A percentile compares a stretch with the other conserved stretches of the same genome.
Evolutionary conservation across 2,888 invertebrate species (phyloP).

Genomic region (Hyppa rectilinea): DNA sequence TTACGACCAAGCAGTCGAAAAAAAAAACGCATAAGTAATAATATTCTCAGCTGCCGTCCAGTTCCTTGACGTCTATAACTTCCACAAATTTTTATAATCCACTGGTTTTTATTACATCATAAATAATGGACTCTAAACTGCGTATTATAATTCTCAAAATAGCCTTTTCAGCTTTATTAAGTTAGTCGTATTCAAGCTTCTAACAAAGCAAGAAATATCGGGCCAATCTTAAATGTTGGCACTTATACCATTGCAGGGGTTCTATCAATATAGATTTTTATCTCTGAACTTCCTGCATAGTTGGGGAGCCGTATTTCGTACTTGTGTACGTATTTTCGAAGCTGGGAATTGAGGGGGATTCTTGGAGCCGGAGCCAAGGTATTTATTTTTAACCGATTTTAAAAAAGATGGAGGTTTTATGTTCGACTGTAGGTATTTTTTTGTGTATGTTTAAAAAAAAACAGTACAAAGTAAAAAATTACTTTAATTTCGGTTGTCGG

Average conservation of each 20-base stretch:
- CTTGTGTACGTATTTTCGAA: constrained; percentile 39
- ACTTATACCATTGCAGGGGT: constrained; percentile 46
- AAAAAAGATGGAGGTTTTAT: too few relatives aligned
- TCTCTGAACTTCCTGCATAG: constrained; percentile 58
- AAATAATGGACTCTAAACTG: constrained; percentile 16
- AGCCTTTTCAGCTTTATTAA: constrained; percentile 44
- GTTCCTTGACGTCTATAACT: constrained; percentile 26
- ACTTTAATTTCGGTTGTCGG: too few relatives aligned
- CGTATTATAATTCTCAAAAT: constrained; percentile 47
- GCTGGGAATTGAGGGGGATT: constrained; percentile 16
- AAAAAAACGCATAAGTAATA: too few relatives aligned
- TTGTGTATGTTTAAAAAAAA: too few relatives aligned
- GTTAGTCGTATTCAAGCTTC: constrained; percentile 53
- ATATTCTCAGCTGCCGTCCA: background rate
- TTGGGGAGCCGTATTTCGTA: constrained; percentile 50
- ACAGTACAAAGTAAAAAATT: too few relatives aligned
- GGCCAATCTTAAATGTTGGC: constrained; percentile 62
- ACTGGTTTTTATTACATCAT: constrained; percentile 22
- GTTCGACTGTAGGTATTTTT: too few relatives aligned
- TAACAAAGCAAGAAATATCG: constrained; percentile 57
- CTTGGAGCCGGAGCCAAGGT: constrained; percentile 21
- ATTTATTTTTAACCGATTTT: too few relatives aligned
- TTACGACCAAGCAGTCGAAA: too few relatives aligned
- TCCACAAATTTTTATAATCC: constrained; percentile 11
- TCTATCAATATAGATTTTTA: constrained; percentile 68